Base-by-base conservation (phyloP, 2,113 vertebrate genomes). In the Anas platyrhynchos region DNA sequence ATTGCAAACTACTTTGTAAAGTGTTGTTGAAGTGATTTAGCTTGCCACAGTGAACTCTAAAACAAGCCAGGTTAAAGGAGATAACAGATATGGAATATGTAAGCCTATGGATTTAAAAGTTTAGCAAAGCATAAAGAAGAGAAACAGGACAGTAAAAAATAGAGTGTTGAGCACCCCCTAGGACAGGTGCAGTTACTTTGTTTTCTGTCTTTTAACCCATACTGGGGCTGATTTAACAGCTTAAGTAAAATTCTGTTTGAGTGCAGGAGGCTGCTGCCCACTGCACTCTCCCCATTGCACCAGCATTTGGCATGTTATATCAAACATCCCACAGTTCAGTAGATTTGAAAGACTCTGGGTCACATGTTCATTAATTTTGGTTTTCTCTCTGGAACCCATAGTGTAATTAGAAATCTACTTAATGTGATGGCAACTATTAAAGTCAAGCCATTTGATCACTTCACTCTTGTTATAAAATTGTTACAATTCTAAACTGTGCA, bases 341-440 rank as follows among this genome's bases (percentile, higher is more conserved):
- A 94, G 63, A 90, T 94, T 78, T 92, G n/a, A 94, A 95, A 95
- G 76, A 93, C 69, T 94, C 62, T 85, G 65, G 86, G 80, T 96
- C 67, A 86, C 82, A 93, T 88, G 79, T 83, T 90, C 89, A 76
- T 90, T 89, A 91, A 93, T 94, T 91, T 90, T 93, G 58, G 58
- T 93, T 97, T 97, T 97, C 89, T 94, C 63, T 93, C 91, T 94
- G 95, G 85, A 95, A 91, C 86, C 72, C 55, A 68, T 56, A 58
- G 27, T 78, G 71, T 95, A 95, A 96, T 97, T 97, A 96, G 84
- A 95, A 91, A 91, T 95, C 67, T 91, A 79, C 81, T 97, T 95
- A 97, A 96, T 90, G 54, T 94, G 86, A 87, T 92, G 86, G 86
- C 96, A 88, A 92, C 93, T 95, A 83, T 91, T 94, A 91, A 91